Evolutionary conservation across 2,888 invertebrate species (phyloP).

Genomic region (Andrena haemorrhoa): DNA sequence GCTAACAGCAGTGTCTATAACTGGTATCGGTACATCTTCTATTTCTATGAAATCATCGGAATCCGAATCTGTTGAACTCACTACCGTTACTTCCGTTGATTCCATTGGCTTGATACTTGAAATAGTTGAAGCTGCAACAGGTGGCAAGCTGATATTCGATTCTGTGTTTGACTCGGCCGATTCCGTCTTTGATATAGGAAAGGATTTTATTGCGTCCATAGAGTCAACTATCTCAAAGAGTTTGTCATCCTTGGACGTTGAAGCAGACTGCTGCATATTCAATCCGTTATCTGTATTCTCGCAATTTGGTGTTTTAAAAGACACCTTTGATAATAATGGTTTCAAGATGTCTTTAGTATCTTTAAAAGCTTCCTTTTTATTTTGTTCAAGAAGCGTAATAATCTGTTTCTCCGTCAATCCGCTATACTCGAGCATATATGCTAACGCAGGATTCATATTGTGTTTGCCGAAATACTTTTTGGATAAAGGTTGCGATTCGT

Average conservation of each 20-base stretch:
- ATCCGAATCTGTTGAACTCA: constrained; percentile 68
- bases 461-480: constrained; percentile 82
- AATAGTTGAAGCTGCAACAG: not conserved
- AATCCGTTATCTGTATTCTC: not conserved
- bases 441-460: constrained; percentile 86
- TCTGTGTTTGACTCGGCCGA: constrained; percentile 4
- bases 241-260: not conserved
- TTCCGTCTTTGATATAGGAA: not conserved
- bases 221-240: not conserved
- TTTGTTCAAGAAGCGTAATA: constrained; percentile 82
- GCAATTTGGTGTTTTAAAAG: not conserved
- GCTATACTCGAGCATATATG: constrained; percentile 91
- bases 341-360: not conserved
- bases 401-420: constrained; percentile 91
- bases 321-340: not conserved
- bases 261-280: not conserved
- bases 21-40: constrained; percentile 75
- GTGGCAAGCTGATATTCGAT: not conserved
- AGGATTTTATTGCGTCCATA: not conserved
- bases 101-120: not conserved
- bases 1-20: constrained; percentile 17
- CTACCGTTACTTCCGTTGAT: not conserved
- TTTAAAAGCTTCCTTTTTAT: constrained; percentile 68
- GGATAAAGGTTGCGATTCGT: constrained; percentile 75
- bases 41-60: constrained; percentile 85